A percentile compares a stretch with the other conserved stretches of the same genome.
Conservation (phyloP, 2,888 invertebrate species). For the Luffia ferchaultella region DNA sequence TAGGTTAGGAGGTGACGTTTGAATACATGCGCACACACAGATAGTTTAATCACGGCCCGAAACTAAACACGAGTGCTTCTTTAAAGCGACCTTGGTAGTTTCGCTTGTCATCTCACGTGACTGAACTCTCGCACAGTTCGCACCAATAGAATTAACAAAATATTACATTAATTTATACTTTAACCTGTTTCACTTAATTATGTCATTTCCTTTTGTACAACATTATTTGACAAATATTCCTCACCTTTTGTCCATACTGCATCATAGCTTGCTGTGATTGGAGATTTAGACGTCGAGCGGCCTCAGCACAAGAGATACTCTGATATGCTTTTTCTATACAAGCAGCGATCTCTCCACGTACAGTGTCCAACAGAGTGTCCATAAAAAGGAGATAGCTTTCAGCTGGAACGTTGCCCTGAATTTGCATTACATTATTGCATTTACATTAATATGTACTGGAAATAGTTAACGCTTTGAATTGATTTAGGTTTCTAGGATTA, state of each 20-base stretch:
- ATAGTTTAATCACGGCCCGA: no score
- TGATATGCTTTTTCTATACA: conserved; percentile 98
- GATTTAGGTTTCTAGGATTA: neutral
- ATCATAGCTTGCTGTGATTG: conserved; percentile 78
- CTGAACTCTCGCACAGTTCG: no score
- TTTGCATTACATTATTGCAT: neutral
- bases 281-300: conserved; percentile 88
- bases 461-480: neutral
- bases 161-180: no score
- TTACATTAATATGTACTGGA: neutral
- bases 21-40: no score
- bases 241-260: conserved; percentile 81
- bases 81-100: no score
- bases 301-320: conserved; percentile 86
- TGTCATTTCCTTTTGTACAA: no score
- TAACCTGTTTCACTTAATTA: no score
- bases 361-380: conserved; percentile 94
- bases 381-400: conserved; percentile 96
- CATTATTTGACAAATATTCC: no score
- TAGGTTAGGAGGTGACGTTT: no score
- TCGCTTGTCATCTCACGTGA: no score
- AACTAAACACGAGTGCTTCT: no score
- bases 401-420: conserved; percentile 92
- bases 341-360: conserved; percentile 94
- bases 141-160: no score